Percentiles rank a stretch among this genome's conserved stretches.
These are phyloP conservation scores for Apis florea DNA, from an alignment of 1,140 invertebrate species.

Conservation along the genomic window DNA sequence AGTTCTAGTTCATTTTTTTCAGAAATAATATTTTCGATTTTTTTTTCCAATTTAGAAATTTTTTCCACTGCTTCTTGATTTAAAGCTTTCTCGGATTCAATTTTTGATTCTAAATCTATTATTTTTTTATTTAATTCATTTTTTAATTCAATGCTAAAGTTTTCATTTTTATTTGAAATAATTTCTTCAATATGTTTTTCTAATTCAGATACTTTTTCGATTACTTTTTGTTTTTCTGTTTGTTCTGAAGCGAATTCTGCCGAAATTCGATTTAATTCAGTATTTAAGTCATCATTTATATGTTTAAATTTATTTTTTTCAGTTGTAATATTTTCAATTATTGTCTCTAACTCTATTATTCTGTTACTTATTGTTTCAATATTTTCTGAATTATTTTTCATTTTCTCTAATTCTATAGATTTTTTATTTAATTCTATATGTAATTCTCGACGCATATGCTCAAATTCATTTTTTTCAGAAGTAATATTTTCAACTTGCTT, in stretches of 20 bases:
- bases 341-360: slow-evolving; percentile 11
- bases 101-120: slow-evolving; percentile 22
- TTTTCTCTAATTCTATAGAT: slow-evolving; percentile 7
- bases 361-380: not conserved
- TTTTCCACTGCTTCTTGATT: slow-evolving; percentile 6
- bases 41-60: slow-evolving; percentile 19
- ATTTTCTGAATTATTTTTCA: not conserved
- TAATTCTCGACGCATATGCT: slow-evolving; percentile 41
- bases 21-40: not conserved
- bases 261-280: slow-evolving; percentile 6
- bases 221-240: slow-evolving; percentile 12
- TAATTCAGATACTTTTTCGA: slow-evolving; percentile 26
- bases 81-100: not conserved
- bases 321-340: slow-evolving; percentile 11
- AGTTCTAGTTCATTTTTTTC: slow-evolving; percentile 27
- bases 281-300: slow-evolving; percentile 30
- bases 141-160: not conserved
- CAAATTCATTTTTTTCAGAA: slow-evolving; percentile 34
- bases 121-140: slow-evolving; percentile 9
- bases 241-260: slow-evolving; percentile 14
- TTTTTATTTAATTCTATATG: slow-evolving; percentile 22
- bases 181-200: slow-evolving; percentile 32
- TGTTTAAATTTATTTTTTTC: slow-evolving; percentile 37
- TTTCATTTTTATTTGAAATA: slow-evolving; percentile 24
- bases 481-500: slow-evolving; percentile 28